A percentile compares a stretch with the other conserved stretches of the same genome.
phyloP scores from a whole-genome alignment of 2,797 vertebrate genomes.

The Xerus rutilus region DNA sequence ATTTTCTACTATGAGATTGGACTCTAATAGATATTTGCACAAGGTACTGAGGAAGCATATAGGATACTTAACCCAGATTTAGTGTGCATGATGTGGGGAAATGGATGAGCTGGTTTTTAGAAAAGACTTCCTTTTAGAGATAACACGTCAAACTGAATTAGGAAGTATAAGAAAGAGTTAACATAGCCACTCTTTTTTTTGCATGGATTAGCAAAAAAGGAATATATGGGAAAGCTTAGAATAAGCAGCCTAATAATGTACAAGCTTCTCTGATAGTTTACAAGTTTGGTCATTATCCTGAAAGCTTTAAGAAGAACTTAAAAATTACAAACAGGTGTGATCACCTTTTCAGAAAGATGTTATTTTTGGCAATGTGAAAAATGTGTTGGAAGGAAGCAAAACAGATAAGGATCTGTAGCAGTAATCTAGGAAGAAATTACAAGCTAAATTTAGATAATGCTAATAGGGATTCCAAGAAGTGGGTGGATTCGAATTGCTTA shows the following conservation, averaged over 20 bases:
- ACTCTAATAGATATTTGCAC: neutral
- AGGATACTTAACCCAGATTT: neutral
- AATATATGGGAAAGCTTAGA: neutral
- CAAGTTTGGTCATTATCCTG: constrained; percentile 16
- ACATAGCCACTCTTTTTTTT: neutral
- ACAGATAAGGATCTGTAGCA: neutral
- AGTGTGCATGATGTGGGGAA: neutral
- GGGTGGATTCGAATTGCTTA: neutral
- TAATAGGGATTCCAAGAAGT: neutral
- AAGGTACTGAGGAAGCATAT: neutral
- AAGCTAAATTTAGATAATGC: neutral
- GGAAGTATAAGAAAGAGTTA: neutral
- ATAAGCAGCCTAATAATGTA: neutral
- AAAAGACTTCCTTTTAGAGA: constrained; percentile 20
- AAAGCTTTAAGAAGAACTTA: constrained; percentile 21
- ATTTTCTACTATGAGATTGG: neutral
- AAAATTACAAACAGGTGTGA: neutral
- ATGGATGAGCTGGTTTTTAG: constrained; percentile 8
- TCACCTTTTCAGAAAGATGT: constrained; percentile 44
- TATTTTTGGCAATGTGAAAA: constrained; percentile 32
- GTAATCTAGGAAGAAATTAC: neutral
- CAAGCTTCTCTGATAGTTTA: neutral
- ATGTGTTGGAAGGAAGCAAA: neutral
- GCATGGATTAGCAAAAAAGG: neutral
- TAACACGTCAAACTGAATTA: neutral